Evolutionary conservation across 2,888 invertebrate species (phyloP).

Genomic region (Morpho helenor): DNA sequence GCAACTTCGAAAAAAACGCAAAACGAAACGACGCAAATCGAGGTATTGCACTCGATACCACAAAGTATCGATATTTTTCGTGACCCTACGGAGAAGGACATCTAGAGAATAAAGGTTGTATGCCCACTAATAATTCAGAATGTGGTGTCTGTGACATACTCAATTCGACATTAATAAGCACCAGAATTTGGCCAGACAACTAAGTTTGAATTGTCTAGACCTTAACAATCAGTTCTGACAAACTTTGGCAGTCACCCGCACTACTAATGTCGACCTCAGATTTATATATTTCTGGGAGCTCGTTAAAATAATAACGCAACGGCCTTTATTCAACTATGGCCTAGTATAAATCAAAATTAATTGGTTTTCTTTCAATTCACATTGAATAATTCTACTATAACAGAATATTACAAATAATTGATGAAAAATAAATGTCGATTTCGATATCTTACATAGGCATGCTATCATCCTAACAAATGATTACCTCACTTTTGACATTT

Average conservation of each 20-base stretch:
- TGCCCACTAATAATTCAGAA: conserved; percentile 14
- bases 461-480: no score
- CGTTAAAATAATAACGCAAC: conserved; percentile 44
- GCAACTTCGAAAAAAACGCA: no score
- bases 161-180: neutral
- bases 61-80: no score
- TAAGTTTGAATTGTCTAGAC: conserved; percentile 9
- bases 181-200: conserved; percentile 12
- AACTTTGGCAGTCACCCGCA: conserved; percentile 33
- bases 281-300: conserved; percentile 47
- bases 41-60: no score
- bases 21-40: no score
- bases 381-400: neutral
- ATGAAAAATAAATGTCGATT: no score
- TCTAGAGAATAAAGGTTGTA: conserved; percentile 8
- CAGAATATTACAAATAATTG: no score
- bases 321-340: conserved; percentile 36
- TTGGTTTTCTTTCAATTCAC: conserved; percentile 36
- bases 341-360: conserved; percentile 53
- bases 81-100: no score
- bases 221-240: conserved; percentile 16
- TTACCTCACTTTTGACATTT: no score
- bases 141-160: conserved; percentile 10
- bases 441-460: no score
- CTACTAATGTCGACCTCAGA: conserved; percentile 45